Base-by-base conservation (phyloP, 2,797 vertebrate genomes). In the Hybognathus amarus region DNA sequence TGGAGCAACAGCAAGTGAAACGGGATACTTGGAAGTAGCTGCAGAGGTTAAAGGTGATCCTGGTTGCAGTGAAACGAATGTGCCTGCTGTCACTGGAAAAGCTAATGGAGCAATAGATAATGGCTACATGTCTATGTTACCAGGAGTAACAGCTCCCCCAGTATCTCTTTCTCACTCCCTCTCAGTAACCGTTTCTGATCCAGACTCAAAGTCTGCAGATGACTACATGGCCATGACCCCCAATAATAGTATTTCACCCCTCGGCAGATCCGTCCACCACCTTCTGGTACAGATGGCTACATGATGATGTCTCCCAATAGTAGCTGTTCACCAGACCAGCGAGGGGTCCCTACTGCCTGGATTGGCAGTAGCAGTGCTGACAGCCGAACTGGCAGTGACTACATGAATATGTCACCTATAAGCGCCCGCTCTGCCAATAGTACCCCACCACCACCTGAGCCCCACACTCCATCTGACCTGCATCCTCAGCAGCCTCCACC, bases 391-490 rank as follows among this genome's bases (percentile, higher is more conserved):
- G 92, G 90, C 75, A 93, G 94, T 12, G 95, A 97, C 87, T 97
- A 97, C 38, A 92, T 97, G 94, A 95, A 95, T 89, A 97, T 96
- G 96, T 97, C 95, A 24, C 95, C 96, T 6, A 93, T 94, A 80
- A 95, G 93, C 15, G 86, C 93, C 24, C 93, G 89, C 4, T 94
- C 93, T 22, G 93, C 93, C 64, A 94, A 90, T 9, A 93, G 91
- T 36, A 94, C 90, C 38, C 91, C 93, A 9, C 94, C 94, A 17
- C 90, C 91, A 71, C 83, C 89, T 59, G 80, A 92, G 15, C 85
- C 88, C 74, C 63, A 83, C 2, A 45, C 71, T 47, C 89, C 86
- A 56, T 89, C 90, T 10, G 94, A 94, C 61, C 90, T 82, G 10
- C 90, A 79, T 85, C 84, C 89, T 56, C 92, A 93, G 64, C 92